Evolutionary conservation across 2,113 vertebrate species (phyloP).

Genomic region (Strix uralensis): DNA sequence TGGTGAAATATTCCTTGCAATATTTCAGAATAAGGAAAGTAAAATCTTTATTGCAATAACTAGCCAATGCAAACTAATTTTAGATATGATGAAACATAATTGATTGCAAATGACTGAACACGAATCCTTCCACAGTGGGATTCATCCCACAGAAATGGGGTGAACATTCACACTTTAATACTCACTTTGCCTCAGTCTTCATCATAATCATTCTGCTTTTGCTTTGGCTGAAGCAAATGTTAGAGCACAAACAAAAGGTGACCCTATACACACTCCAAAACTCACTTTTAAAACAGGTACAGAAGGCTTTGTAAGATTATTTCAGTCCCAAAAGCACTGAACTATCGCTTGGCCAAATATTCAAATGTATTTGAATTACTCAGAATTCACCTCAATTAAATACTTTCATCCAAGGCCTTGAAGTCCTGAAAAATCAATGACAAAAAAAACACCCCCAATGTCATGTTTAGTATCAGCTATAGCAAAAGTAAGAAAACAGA

Average conservation of each 20-base stretch:
- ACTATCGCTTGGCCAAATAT: not conserved
- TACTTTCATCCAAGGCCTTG: not conserved
- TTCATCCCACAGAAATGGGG: not conserved
- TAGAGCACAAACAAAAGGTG: not conserved
- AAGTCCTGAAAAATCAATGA: not conserved
- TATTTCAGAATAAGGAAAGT: not conserved
- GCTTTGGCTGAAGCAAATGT: not conserved
- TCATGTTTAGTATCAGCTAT: not conserved
- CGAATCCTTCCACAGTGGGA: not conserved
- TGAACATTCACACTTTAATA: not conserved
- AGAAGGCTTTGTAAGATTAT: not conserved
- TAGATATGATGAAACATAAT: not conserved
- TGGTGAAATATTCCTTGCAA: not conserved
- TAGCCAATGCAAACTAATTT: not conserved
- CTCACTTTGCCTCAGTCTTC: not conserved
- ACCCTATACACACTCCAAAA: not conserved
- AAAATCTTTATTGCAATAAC: not conserved
- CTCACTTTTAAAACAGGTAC: not conserved
- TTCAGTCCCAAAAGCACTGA: not conserved
- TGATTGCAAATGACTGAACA: not conserved
- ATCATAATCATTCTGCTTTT: not conserved
- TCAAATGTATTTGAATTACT: not conserved
- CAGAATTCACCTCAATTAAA: not conserved
- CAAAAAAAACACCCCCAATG: fast-evolving
- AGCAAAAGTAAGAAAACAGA: not conserved